Base-by-base conservation (phyloP, 37 sponge, comb jelly and placozoan species). In the Tethya wilhelma region DNA sequence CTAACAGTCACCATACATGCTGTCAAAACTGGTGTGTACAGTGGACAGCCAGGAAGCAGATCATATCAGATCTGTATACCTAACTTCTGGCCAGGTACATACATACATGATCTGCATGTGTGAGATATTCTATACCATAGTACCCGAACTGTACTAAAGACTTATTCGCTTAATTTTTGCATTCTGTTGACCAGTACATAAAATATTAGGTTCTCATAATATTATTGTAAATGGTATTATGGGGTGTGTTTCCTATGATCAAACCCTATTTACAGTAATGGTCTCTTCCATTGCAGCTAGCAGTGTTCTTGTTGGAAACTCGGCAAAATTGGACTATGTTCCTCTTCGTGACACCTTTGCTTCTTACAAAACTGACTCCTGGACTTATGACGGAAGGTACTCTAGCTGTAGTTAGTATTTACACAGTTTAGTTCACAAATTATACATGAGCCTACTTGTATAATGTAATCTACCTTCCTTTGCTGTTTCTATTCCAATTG, bases 361-460 rank as follows among this genome's bases (percentile, higher is more conserved):
- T 53, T 38, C 31, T 20, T 85, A 85, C 41, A n/a, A 38, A 22
- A 23, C 36, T 12, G 77, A 84, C 75, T 76, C 66, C 11, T 90
- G 86, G 86, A 84, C 90, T 31, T 90, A 90, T 38, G 90, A 90
- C 80, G 90, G 90, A 33, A 79, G 72, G 86, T 79, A 80, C 59
- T 32, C 2, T 28, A 80, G 71, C 23, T 14, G 28, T 38, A 22
- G 29, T n/a, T 26, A 34, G 25, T 8, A 23, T 23, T 8, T 8
- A 26, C 34, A 34, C 28, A 4, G 30, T 34, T 49, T 11, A 17
- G 17, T 49, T 11, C 55, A 19, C 17, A 17, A 25, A 20, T 4
- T 19, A n/a, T n/a, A n/a, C n/a, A n/a, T n/a, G n/a, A n/a, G n/a
- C n/a, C n/a, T n/a, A n/a, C n/a, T n/a, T n/a, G n/a, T n/a, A n/a